Percentiles rank a stretch among this genome's conserved stretches.
Conservation (phyloP, 2,113 vertebrate species). For the Mus pahari region DNA sequence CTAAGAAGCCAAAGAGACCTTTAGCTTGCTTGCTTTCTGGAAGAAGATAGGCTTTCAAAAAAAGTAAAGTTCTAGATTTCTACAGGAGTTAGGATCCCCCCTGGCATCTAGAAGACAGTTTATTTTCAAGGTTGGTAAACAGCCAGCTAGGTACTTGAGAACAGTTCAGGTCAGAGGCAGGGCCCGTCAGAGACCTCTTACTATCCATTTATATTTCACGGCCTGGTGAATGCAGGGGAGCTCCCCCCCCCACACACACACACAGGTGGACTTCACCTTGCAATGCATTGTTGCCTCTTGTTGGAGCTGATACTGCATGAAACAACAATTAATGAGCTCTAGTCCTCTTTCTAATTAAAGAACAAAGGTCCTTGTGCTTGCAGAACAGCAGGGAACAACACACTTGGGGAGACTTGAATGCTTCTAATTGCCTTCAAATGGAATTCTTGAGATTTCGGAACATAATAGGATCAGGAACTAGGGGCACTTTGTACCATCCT, state of each 20-base stretch:
- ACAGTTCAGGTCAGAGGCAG: background rate
- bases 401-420: slow-evolving; percentile 80
- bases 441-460: slow-evolving; percentile 86
- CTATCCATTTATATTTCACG: slow-evolving; percentile 72
- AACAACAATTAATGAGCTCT: slow-evolving; percentile 87
- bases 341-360: slow-evolving; percentile 86
- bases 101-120: background rate
- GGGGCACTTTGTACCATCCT: slow-evolving; percentile 80
- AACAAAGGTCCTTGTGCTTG: slow-evolving; percentile 85
- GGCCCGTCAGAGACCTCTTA: background rate
- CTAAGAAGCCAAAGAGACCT: background rate
- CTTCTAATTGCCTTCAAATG: slow-evolving; percentile 87
- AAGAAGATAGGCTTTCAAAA: background rate
- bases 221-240: too few species aligned
- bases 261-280: slow-evolving; percentile 79
- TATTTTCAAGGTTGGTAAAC: background rate
- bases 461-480: slow-evolving; percentile 83
- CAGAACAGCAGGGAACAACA: slow-evolving; percentile 83
- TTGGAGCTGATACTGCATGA: slow-evolving; percentile 83
- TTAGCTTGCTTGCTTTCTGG: background rate
- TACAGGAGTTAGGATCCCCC: background rate
- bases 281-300: slow-evolving; percentile 74
- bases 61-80: slow-evolving; percentile 54
- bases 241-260: too few species aligned
- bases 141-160: background rate